Conservation (phyloP, 2,113 vertebrate species). For the Oreotragus oreotragus region DNA sequence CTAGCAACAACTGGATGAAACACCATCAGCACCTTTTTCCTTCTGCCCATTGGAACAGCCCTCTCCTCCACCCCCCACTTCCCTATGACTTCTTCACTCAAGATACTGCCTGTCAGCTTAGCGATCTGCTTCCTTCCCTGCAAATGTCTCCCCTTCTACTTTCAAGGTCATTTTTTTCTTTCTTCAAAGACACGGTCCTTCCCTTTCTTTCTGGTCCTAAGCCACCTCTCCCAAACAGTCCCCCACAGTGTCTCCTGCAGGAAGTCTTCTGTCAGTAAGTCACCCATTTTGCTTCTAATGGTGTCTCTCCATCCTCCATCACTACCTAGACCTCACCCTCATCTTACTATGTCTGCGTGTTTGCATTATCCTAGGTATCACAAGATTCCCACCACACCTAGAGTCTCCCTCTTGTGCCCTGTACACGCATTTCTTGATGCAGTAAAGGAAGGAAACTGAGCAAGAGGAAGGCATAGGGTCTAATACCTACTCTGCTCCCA, state of each 20-base stretch:
- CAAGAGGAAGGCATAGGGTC: not conserved
- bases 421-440: not conserved
- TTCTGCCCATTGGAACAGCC: not conserved
- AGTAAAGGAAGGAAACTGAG: not conserved
- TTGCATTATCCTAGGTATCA: not conserved
- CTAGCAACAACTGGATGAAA: not conserved
- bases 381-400: not conserved
- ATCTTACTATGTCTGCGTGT: not conserved
- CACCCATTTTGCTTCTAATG: not conserved
- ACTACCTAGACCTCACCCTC: not conserved
- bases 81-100: not conserved
- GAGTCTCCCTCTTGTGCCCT: not conserved
- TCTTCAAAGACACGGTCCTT: not conserved
- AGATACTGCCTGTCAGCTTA: not conserved
- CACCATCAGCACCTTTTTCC: not conserved
- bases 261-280: not conserved
- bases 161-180: not conserved
- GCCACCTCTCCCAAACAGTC: not conserved
- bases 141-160: not conserved
- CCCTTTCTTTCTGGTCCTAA: not conserved
- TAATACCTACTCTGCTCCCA: not conserved
- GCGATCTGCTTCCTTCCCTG: not conserved
- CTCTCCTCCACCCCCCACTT: not conserved
- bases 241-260: not conserved
- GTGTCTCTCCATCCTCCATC: not conserved